Evolutionary conservation across 2,113 vertebrate species (phyloP), one percentile per base, ranked within the genome.

Genomic region (Lates calcarifer): DNA sequence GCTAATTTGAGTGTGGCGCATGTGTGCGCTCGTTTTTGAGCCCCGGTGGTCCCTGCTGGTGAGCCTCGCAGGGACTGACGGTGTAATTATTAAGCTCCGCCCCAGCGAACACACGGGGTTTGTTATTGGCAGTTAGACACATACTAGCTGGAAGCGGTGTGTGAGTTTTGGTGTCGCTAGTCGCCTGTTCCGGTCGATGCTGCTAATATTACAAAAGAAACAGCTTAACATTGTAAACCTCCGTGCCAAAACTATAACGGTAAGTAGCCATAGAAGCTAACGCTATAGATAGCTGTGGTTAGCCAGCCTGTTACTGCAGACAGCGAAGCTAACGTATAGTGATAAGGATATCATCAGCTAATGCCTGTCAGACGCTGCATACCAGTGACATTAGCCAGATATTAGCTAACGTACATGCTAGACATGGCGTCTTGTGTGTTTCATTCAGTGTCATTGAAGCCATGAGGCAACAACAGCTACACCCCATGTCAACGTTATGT

Each of bases 361-460:
- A 51, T 7, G 55, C 33, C 12, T 6, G 17, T 33, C 60, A 80
- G 45, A 29, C n/a, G 55, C 10, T 5, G 26, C 53, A 35, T 31
- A 62, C 31, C 22, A 2, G 20, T 55, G 15, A 77, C 17, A 72
- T 35, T 56, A 73, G 78, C 67, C 43, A 0, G 5, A 47, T 57
- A 56, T 33, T 22, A 74, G 80, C 79, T 51, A 47, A 62, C 31
- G 7, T 62, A n/a, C 60, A 26, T 51, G 53, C 29, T 22, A n/a
- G 62, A 49, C 57, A 78, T 84, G 84, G 77, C 81, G 82, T 74
- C 60, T 61, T 47, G 24, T 31, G 22, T 56, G 28, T 55, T 78
- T 82, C 17, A 63, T 70, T 86, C 72, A 74, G 17, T 84, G 86
- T 91, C 90, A 87, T 85, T 90, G 79, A 87, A 64, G 26, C 61